Evolutionary conservation across 2,888 invertebrate species (phyloP), one percentile per base, ranked within the genome.

Genomic region (Drosophila subquinaria): DNA sequence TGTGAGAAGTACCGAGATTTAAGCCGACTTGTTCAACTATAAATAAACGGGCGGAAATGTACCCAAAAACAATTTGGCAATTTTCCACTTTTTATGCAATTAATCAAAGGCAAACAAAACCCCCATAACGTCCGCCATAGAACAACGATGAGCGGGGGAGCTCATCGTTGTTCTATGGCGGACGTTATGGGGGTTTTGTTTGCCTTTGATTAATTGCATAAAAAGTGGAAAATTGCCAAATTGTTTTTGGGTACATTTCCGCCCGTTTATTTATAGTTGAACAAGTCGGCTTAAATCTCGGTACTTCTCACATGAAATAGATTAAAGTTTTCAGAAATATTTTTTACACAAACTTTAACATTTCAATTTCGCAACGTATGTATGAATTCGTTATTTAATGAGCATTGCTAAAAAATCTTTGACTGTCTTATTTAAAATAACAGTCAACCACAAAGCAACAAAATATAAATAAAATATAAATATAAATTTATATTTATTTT

Each of bases 121-220:
- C 72, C n/a, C 33, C 10, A 40, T 47, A 35, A 6, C 17, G 30
- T 9, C 23, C 27, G n/a, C 11, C 35, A 51, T 17, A 52, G 53
- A 63, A 50, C 48, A 42, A 17, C 15, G 47, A 11, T 11, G 42
- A 11, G 11, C 17, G 4, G 17, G 20, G 36, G 20, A 38, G 17
- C 64, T 73, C 74, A 63, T 76, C 47, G 15, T 17, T 42, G 48
- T 50, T 63, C 53, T 52, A 17, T 51, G 35, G 11, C n/a, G 27
- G 23, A 9, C 30, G 17, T 6, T 35, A 47, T 40, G 10, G 33
- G n/a, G 72, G 48, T 55, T 59, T 36, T 77, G 78, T 78, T 76
- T 76, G 69, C 74, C 17, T 78, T 76, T 76, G 78, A 76, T 76
- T 76, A 76, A 76, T 76, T 76, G 76, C 76, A 76, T 78, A 73